These are phyloP conservation scores for Oreocharis arfaki DNA, from an alignment of 2,113 vertebrate species.

Conservation along the genomic window DNA sequence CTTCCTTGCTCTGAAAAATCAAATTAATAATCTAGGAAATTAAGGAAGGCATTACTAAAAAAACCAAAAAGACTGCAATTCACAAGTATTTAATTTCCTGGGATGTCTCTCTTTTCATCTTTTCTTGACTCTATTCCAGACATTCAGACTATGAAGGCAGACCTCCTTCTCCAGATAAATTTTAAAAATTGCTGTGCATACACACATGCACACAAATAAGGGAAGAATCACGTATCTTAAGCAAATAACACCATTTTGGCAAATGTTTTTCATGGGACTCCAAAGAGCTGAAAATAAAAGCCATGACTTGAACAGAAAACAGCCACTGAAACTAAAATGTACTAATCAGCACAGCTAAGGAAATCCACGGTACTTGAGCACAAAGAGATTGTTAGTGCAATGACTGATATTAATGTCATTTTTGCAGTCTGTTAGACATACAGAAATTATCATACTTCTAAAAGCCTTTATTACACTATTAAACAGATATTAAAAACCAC, in stretches of 20 bases:
- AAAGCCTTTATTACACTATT: not conserved
- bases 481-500: not conserved
- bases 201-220: not conserved
- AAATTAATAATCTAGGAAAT: constrained; percentile 2
- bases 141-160: not conserved
- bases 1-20: not conserved
- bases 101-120: not conserved
- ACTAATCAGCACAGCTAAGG: not conserved
- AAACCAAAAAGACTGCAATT: not conserved
- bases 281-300: not conserved
- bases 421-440: not conserved
- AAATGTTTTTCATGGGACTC: not conserved
- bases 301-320: not conserved
- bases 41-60: not conserved
- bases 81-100: not conserved
- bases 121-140: not conserved
- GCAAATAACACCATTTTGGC: not conserved
- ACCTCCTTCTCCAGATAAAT: not conserved
- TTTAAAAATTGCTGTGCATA: not conserved
- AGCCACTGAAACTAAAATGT: not conserved
- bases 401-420: not conserved
- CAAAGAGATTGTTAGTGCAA: not conserved
- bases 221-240: not conserved
- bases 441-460: not conserved
- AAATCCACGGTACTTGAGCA: not conserved